Evolutionary conservation across 2,113 vertebrate genomes (phyloP), one percentile per base, ranked within the genome.

Genomic region (Stegastes partitus): DNA sequence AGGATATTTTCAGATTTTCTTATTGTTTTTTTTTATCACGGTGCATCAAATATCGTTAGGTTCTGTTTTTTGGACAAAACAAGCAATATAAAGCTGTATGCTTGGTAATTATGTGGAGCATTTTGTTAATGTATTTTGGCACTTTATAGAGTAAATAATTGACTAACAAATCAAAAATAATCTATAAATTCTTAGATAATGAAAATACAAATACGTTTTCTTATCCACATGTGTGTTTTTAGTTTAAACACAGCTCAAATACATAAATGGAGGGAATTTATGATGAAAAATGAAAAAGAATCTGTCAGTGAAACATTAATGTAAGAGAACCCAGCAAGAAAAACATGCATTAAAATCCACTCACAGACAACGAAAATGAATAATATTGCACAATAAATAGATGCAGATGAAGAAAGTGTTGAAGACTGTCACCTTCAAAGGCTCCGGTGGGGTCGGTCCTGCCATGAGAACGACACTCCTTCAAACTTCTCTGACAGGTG

Each of bases 371-470:
- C n/a, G 62, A 68, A 0, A 19, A 18, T 54, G 14, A 51, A 34
- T 26, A 21, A n/a, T 7, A 18, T 15, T 2, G 9, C 11, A 25
- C 19, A 62, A n/a, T 2, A 49, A 21, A 56, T 1, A 45, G n/a
- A 49, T 28, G 22, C 53, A 57, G 39, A 45, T 47, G 50, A 75
- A 37, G 18, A 44, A 21, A 28, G 56, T 18, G 11, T 4, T 73
- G 57, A 2, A 44, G 62, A 68, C 53, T 9, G n/a, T 93, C 84
- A 94, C 92, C 93, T 93, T 94, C 66, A 91, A 1, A 1, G 89
- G 89, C 85, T 93, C 89, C 77, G 88, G 87, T 16, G 82, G 11
- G 39, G 78, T 34, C 1, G 80, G 87, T 80, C 83, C 92, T n/a
- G 92, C 91, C 92, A 93, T 93, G 69, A 79, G 53, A 84, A 66